Evolutionary conservation across 2,888 invertebrate species (phyloP).

Genomic region (Tortrix viridana): DNA sequence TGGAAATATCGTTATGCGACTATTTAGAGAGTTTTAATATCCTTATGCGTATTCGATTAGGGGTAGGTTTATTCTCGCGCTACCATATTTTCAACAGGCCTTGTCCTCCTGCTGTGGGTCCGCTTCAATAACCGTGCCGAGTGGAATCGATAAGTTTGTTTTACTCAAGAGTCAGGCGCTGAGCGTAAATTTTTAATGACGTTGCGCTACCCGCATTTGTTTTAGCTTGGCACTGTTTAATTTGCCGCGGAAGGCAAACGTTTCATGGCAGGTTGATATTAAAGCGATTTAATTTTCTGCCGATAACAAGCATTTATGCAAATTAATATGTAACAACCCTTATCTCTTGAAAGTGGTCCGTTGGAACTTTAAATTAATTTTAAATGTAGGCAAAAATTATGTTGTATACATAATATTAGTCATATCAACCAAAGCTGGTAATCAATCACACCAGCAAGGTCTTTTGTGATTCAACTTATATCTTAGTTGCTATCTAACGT

Average conservation of each 20-base stretch:
- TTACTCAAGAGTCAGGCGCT: conserved; percentile 41
- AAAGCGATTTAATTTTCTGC: not conserved
- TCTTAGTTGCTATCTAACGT: too few species aligned
- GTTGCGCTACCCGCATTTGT: conserved; percentile 45
- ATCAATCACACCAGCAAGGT: too few species aligned
- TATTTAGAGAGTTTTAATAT: too few species aligned
- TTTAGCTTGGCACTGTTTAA: conserved; percentile 41
- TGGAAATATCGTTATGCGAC: too few species aligned
- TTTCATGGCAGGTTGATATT: not conserved
- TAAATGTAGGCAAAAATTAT: too few species aligned
- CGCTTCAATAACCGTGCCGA: conserved; percentile 22
- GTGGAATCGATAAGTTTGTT: conserved; percentile 36
- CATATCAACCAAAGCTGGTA: too few species aligned
- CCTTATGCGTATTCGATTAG: not conserved
- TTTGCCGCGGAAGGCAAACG: conserved; percentile 3
- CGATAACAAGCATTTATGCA: not conserved
- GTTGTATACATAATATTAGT: too few species aligned
- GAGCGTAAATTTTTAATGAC: conserved; percentile 55
- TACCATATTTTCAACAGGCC: not conserved
- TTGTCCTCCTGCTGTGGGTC: not conserved
- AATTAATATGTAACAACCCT: not conserved
- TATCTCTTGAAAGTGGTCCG: too few species aligned
- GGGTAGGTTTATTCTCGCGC: not conserved
- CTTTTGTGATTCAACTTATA: too few species aligned
- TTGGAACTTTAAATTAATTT: too few species aligned